Evolutionary conservation across 2,888 invertebrate genomes (phyloP).

Genomic region (Lithosia quadra): DNA sequence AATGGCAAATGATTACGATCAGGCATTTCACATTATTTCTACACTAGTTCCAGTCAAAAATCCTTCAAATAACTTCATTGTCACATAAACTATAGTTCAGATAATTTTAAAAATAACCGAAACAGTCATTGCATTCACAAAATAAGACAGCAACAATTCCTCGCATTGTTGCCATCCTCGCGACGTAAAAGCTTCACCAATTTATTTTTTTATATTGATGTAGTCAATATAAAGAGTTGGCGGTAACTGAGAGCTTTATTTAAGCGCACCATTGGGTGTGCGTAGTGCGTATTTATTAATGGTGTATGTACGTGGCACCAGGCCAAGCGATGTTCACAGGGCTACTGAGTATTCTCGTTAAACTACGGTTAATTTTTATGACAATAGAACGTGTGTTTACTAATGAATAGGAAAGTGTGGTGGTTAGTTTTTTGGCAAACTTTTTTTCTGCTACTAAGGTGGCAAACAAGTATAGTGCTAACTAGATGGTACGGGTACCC

Average conservation of each 20-base stretch:
- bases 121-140: slow-evolving; percentile 14
- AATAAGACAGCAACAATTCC: slow-evolving; percentile 3
- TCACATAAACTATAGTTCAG: slow-evolving; percentile 3
- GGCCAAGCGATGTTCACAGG: slow-evolving; percentile 52
- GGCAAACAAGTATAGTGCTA: background rate
- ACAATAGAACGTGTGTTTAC: slow-evolving; percentile 21
- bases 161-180: slow-evolving; percentile 10
- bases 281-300: slow-evolving; percentile 53
- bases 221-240: slow-evolving; percentile 26
- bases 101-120: slow-evolving; percentile 3
- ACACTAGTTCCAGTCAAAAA: slow-evolving; percentile 24
- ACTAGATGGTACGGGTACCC: no score
- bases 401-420: background rate
- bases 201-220: slow-evolving; percentile 15
- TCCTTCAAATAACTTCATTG: background rate
- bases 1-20: slow-evolving; percentile 73
- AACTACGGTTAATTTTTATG: slow-evolving; percentile 17
- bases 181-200: slow-evolving; percentile 1
- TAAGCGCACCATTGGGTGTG: slow-evolving; percentile 10
- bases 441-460: background rate
- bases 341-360: slow-evolving; percentile 24
- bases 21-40: slow-evolving; percentile 72
- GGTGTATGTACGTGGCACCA: slow-evolving; percentile 54
- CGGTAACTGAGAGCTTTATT: slow-evolving; percentile 25
- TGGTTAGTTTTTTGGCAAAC: background rate